A percentile compares a stretch with the other conserved stretches of the same genome.
phyloP scores from a whole-genome alignment of 2,113 vertebrate genomes.

The Salvelinus fontinalis region DNA sequence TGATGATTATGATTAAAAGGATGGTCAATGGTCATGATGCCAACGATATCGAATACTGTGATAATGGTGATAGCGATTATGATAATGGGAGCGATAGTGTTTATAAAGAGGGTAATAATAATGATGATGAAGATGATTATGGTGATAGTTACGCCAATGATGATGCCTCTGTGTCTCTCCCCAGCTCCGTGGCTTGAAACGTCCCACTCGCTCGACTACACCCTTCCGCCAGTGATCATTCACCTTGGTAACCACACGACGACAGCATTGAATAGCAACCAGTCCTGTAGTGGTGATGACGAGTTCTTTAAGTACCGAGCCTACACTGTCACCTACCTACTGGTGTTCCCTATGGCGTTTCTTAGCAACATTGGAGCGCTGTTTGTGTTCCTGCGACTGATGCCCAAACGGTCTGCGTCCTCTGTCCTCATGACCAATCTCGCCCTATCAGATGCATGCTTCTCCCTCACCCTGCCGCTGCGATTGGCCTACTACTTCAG shows the following conservation, averaged over 20 bases:
- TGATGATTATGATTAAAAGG: too few species aligned
- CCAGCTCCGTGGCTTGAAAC: neutral
- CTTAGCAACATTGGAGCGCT: constrained; percentile 63
- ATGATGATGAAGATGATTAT: neutral
- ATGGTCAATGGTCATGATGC: too few species aligned
- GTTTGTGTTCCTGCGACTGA: constrained; percentile 54
- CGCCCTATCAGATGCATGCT: constrained; percentile 67
- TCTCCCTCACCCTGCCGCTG: constrained; percentile 71
- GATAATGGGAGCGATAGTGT: too few species aligned
- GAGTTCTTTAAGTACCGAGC: constrained; percentile 60
- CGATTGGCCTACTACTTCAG: constrained; percentile 69
- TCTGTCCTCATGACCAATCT: constrained; percentile 73
- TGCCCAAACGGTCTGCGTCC: constrained; percentile 46
- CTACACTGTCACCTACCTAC: constrained; percentile 64
- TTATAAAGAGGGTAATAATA: too few species aligned
- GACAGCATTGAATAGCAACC: neutral
- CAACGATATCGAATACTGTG: too few species aligned
- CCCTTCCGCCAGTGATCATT: neutral
- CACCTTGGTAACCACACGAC: neutral
- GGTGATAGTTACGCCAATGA: neutral
- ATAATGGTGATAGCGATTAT: too few species aligned
- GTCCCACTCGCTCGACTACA: neutral
- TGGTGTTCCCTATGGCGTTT: constrained; percentile 64
- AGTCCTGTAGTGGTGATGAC: constrained; percentile 27
- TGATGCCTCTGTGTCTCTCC: neutral